phyloP scores from a whole-genome alignment of 2,797 vertebrate species.

The Xiphophorus birchmanni region DNA sequence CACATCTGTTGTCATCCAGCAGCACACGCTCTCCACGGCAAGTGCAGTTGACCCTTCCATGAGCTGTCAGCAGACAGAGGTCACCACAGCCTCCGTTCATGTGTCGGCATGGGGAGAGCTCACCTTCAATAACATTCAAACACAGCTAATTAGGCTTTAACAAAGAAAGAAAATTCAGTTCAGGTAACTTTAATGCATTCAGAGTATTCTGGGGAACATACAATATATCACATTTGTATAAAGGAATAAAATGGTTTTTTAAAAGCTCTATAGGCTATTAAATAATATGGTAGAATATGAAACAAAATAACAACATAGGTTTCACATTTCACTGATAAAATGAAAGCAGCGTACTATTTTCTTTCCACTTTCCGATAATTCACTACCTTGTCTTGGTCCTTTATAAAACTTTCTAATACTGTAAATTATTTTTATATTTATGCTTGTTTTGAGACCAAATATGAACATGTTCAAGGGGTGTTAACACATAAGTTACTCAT shows the following conservation, averaged over 20 bases:
- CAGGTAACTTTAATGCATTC: background rate
- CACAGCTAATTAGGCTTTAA: constrained; percentile 16
- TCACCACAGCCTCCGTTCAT: constrained; percentile 96
- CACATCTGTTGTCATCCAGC: constrained; percentile 96
- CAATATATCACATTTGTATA: background rate
- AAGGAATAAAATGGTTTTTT: background rate
- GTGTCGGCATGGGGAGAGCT: constrained; percentile 91
- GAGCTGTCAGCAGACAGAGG: constrained; percentile 91
- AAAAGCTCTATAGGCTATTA: background rate
- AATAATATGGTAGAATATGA: background rate
- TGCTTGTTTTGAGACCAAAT: background rate
- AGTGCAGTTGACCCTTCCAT: constrained; percentile 93
- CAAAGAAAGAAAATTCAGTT: background rate
- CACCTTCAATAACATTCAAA: constrained; percentile 82
- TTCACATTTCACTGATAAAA: background rate
- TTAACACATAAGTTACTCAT: background rate
- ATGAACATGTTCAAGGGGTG: background rate
- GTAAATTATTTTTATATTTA: background rate
- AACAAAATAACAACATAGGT: background rate
- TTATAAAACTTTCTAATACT: background rate
- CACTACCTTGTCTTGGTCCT: background rate
- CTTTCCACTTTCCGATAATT: background rate
- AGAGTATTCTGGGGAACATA: background rate
- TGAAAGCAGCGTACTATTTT: background rate
- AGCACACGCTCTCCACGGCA: constrained; percentile 93